Conservation (phyloP, 2,888 invertebrate genomes). For the Amiota communis region DNA sequence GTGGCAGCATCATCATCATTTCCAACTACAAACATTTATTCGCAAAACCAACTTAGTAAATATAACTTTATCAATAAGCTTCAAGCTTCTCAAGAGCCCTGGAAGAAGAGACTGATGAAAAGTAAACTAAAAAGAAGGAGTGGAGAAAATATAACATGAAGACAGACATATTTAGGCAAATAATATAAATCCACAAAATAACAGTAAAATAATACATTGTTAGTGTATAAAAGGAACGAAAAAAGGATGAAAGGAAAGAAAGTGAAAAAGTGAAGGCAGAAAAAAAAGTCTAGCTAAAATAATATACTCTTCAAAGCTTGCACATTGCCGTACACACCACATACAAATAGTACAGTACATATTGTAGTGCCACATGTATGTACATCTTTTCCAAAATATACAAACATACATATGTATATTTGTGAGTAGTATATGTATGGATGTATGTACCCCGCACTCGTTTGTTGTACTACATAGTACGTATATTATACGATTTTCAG, state of each 20-base stretch:
- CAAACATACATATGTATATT: no score
- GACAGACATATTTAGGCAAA: not conserved
- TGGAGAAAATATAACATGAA: not conserved
- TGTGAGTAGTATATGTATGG: no score
- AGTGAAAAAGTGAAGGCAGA: not conserved
- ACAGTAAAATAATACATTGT: conserved; percentile 26
- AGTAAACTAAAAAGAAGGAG: not conserved
- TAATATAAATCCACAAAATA: conserved; percentile 24
- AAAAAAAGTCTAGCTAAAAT: conserved; percentile 20
- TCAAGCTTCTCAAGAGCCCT: not conserved
- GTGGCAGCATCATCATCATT: conserved; percentile 10
- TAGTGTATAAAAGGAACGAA: not conserved
- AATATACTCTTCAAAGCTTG: not conserved
- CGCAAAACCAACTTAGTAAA: conserved; percentile 10
- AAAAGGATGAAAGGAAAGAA: not conserved
- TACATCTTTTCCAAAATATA: no score
- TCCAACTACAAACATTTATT: conserved; percentile 5
- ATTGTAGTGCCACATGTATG: no score
- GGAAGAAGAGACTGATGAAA: not conserved
- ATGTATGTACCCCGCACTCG: no score
- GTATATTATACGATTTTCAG: no score
- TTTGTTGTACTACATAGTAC: no score
- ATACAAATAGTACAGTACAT: no score
- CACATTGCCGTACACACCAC: no score
- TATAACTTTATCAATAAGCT: conserved; percentile 28